Conservation (phyloP, 1,140 invertebrate genomes). For the Caenorhabditis remanei region DNA sequence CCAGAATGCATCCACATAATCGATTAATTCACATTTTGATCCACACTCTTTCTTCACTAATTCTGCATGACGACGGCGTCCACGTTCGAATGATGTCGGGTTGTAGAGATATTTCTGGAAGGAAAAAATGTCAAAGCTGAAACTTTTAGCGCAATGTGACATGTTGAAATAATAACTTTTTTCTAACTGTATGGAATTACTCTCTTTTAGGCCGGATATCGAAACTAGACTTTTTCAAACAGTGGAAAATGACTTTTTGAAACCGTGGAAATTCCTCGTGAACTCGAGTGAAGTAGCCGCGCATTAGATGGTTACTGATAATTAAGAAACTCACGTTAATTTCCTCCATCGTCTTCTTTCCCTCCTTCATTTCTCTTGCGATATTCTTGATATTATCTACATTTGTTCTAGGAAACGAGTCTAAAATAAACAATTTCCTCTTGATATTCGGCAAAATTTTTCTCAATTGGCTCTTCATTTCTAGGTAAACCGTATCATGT, state of each 20-base stretch:
- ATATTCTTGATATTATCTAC: neutral
- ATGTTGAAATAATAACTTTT: too few species aligned
- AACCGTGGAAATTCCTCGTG: too few species aligned
- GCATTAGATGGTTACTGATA: too few species aligned
- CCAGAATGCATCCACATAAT: conserved; percentile 1
- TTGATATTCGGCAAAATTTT: conserved; percentile 12
- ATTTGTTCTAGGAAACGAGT: neutral
- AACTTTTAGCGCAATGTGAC: too few species aligned
- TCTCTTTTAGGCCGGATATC: too few species aligned
- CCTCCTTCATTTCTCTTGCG: neutral
- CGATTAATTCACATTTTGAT: conserved; percentile 23
- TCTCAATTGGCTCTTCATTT: conserved; percentile 15
- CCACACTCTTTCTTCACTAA: conserved; percentile 1
- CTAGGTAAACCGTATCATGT: neutral
- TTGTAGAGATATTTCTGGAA: conserved; percentile 7
- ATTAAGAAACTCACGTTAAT: conserved; percentile 3
- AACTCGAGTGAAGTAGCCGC: too few species aligned
- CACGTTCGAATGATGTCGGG: neutral
- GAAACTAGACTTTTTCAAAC: too few species aligned
- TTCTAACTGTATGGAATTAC: too few species aligned
- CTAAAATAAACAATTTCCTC: neutral
- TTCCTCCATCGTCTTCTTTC: conserved; percentile 5
- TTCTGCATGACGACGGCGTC: conserved; percentile 18
- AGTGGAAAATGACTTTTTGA: too few species aligned
- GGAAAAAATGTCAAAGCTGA: too few species aligned